These are phyloP conservation scores for Euglossa dilemma DNA, from an alignment of 1,140 invertebrate species.

Conservation along the genomic window DNA sequence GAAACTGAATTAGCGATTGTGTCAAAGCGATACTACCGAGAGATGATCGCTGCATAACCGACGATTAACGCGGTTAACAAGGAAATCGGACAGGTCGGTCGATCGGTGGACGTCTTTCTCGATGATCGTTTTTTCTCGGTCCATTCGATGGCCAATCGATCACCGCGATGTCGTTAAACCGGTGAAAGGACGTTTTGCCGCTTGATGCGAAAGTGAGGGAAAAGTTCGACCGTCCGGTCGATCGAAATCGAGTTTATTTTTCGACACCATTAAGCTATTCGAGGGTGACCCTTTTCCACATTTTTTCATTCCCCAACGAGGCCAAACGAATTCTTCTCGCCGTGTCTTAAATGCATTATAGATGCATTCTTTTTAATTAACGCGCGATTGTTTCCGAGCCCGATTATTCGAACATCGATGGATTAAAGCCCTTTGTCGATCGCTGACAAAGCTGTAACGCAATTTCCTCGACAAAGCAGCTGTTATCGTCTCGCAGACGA, in stretches of 20 bases:
- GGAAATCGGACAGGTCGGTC: not conserved
- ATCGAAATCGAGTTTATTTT: not conserved
- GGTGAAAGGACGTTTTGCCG: no score
- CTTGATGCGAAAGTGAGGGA: not conserved
- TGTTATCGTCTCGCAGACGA: not conserved
- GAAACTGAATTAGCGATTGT: not conserved
- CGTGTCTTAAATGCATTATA: conserved; percentile 4
- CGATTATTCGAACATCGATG: conserved; percentile 38
- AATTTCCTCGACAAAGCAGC: conserved; percentile 49
- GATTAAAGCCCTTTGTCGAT: conserved; percentile 28
- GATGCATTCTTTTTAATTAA: conserved; percentile 5
- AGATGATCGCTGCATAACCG: not conserved
- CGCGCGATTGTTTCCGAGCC: conserved; percentile 19
- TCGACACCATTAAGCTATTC: not conserved
- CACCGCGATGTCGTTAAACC: not conserved
- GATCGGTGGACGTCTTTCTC: not conserved
- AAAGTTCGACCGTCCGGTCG: not conserved
- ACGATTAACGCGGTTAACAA: not conserved
- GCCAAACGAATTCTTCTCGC: conserved; percentile 8
- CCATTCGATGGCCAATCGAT: not conserved
- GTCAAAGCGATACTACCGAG: not conserved
- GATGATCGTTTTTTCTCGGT: no score
- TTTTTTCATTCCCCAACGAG: not conserved
- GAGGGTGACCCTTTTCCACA: no score
- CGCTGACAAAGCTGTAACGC: conserved; percentile 28